Evolutionary conservation across 2,888 invertebrate species (phyloP).

Genomic region (Sphecodes monilicornis): DNA sequence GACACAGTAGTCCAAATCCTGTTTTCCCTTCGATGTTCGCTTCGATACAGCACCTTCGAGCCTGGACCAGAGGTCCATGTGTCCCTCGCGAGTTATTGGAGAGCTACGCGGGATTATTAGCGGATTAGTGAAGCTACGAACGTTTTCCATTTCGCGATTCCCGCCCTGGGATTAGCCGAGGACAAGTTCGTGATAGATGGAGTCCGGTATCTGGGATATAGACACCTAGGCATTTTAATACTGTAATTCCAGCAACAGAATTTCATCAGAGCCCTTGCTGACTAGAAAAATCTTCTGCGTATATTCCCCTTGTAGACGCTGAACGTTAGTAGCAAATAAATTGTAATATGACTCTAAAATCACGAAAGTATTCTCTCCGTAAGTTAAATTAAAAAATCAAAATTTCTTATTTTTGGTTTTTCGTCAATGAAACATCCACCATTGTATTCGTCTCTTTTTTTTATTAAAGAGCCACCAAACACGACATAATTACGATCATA

Average conservation of each 20-base stretch:
- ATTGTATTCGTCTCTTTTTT: no score
- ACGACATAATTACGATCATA: no score
- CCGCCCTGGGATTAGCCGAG: slow-evolving; percentile 28
- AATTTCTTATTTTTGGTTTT: no score
- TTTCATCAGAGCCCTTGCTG: background rate
- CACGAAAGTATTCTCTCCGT: no score
- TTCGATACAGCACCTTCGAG: slow-evolving; percentile 2
- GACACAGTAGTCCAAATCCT: background rate
- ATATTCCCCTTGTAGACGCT: background rate
- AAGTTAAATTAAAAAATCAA: no score
- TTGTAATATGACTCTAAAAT: background rate
- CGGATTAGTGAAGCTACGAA: slow-evolving; percentile 46
- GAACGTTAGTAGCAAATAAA: background rate
- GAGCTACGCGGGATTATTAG: slow-evolving; percentile 51
- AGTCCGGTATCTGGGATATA: background rate
- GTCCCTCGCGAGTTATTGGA: slow-evolving; percentile 43
- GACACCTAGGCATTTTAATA: background rate
- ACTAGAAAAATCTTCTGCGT: background rate
- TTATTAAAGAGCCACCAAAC: no score
- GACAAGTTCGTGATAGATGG: slow-evolving; percentile 22
- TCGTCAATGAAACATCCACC: no score
- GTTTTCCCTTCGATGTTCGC: slow-evolving; percentile 11
- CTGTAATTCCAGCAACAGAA: slow-evolving; percentile 4
- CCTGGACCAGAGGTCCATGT: slow-evolving; percentile 7
- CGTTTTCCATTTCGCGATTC: slow-evolving; percentile 58